These are phyloP conservation scores for Verasper variegatus DNA, from an alignment of 2,113 vertebrate genomes.

Conservation along the genomic window DNA sequence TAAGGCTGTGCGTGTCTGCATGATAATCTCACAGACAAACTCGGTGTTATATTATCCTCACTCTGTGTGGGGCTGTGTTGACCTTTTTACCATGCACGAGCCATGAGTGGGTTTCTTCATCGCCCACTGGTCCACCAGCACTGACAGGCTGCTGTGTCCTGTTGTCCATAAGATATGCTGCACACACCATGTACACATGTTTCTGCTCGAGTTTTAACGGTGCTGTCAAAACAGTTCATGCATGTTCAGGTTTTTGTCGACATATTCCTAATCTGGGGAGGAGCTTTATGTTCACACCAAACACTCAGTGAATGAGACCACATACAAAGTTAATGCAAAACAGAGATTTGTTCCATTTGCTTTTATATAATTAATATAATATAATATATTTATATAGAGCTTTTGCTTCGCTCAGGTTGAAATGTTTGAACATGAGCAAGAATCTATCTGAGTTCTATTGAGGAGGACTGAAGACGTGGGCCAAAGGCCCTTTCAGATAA, in stretches of 20 bases:
- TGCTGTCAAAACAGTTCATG: not conserved
- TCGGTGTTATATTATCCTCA: conserved; percentile 23
- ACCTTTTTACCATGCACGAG: conserved; percentile 58
- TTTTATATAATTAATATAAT: too few species aligned
- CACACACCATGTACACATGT: not conserved
- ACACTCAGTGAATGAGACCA: too few species aligned
- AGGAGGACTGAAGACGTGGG: too few species aligned
- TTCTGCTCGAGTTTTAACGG: not conserved
- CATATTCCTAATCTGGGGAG: not conserved
- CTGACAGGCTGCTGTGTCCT: conserved; percentile 1
- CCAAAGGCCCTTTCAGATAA: too few species aligned
- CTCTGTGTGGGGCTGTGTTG: conserved; percentile 33
- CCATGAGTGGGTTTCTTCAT: conserved; percentile 14
- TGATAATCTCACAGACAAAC: conserved; percentile 39
- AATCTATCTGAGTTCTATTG: too few species aligned
- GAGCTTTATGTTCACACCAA: too few species aligned
- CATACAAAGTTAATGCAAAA: too few species aligned
- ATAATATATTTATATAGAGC: too few species aligned
- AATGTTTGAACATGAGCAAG: too few species aligned
- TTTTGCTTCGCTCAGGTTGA: too few species aligned
- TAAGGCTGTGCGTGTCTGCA: conserved; percentile 4
- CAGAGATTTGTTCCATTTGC: too few species aligned
- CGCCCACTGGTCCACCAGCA: conserved; percentile 19
- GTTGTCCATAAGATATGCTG: conserved; percentile 5
- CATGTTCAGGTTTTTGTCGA: not conserved